Conservation (phyloP, 2,113 vertebrate genomes). For the Semicossyphus pulcher region DNA sequence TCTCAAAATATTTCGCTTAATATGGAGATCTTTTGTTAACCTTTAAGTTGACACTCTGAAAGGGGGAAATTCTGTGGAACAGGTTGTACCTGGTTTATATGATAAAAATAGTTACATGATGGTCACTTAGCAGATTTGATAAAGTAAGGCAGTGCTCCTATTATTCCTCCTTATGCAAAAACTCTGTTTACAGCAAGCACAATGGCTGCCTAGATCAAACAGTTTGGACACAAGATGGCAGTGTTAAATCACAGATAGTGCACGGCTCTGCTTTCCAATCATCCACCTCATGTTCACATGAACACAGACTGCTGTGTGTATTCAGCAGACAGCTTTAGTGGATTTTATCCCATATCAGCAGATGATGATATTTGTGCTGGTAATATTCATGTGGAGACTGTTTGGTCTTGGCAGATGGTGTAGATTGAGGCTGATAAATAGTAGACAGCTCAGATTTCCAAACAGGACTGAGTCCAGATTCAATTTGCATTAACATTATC, state of each 20-base stretch:
- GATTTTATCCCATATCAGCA: conserved; percentile 49
- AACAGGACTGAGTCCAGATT: conserved; percentile 15
- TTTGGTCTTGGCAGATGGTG: conserved; percentile 64
- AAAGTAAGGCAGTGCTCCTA: background rate
- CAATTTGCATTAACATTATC: conserved; percentile 10
- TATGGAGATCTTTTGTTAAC: background rate
- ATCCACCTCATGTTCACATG: background rate
- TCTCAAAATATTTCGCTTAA: background rate
- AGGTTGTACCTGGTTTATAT: background rate
- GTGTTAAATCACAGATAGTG: conserved; percentile 45
- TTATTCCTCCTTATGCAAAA: conserved; percentile 10
- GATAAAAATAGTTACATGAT: conserved; percentile 8
- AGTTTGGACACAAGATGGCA: conserved; percentile 73
- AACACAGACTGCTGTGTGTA: conserved; percentile 14
- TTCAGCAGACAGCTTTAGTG: conserved; percentile 30
- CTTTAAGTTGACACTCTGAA: background rate
- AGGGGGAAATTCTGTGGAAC: background rate
- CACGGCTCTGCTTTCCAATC: background rate
- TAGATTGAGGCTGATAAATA: conserved; percentile 52
- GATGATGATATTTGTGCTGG: conserved; percentile 51
- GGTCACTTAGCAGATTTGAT: conserved; percentile 1
- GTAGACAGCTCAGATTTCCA: conserved; percentile 42
- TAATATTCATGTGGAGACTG: conserved; percentile 43
- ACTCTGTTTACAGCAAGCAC: background rate
- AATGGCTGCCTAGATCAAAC: background rate